Percentiles rank a stretch among this genome's conserved stretches.
Conservation (phyloP, 2,113 vertebrate genomes). For the Ptyas mucosa region DNA sequence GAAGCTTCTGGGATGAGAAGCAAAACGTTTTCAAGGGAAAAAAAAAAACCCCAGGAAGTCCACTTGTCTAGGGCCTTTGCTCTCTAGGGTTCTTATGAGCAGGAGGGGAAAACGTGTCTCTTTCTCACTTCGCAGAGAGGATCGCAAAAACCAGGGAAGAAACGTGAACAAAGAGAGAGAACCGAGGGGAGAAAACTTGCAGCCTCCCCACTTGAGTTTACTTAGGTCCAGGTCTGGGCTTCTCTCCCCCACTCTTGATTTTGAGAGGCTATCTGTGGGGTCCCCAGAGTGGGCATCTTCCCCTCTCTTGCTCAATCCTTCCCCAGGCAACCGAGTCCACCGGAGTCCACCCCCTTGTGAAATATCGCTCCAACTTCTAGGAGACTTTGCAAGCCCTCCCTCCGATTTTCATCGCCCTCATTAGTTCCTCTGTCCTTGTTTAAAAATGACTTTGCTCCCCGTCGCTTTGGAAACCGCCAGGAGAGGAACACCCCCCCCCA, state of each 20-base stretch:
- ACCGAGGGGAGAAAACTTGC: neutral
- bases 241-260: neutral
- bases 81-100: neutral
- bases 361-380: constrained; percentile 57
- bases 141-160: neutral
- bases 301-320: neutral
- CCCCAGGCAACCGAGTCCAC: constrained; percentile 29
- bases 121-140: neutral
- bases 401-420: constrained; percentile 58
- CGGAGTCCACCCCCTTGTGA: constrained; percentile 39
- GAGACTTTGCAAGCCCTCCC: constrained; percentile 44
- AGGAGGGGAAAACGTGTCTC: neutral
- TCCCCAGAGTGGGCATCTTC: neutral
- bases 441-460: constrained; percentile 68
- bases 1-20: neutral
- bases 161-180: neutral
- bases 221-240: neutral
- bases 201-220: neutral
- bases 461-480: constrained; percentile 77
- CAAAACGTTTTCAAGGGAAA: neutral
- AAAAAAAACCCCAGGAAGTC: neutral
- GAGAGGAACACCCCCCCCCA: constrained; percentile 16
- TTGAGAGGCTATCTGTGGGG: neutral
- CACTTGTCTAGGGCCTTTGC: neutral
- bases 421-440: constrained; percentile 32